Evolutionary conservation across 2,113 vertebrate genomes (phyloP).

Genomic region (Hippocampus zosterae): DNA sequence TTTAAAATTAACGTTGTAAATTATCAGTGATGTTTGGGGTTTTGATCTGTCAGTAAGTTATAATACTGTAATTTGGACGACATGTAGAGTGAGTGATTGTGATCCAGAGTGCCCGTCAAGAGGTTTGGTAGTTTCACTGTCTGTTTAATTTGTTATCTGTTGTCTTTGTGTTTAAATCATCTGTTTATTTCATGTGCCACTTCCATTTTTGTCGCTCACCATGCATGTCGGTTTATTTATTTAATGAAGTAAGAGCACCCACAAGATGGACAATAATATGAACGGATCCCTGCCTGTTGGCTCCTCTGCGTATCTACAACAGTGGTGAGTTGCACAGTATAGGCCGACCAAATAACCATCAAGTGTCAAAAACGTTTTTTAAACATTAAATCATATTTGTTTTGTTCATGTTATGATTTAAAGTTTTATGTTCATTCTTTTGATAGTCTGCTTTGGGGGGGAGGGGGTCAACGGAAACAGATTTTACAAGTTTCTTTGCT

Average conservation of each 20-base stretch:
- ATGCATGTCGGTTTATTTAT: slow-evolving; percentile 62
- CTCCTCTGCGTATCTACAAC: slow-evolving; percentile 74
- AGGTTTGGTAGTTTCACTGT: neutral
- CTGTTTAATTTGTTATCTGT: slow-evolving; percentile 4
- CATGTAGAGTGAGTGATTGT: neutral
- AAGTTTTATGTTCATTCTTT: neutral
- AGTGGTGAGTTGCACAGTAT: slow-evolving; percentile 72
- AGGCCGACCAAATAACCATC: slow-evolving; percentile 32
- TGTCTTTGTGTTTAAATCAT: slow-evolving; percentile 6
- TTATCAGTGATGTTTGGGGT: neutral
- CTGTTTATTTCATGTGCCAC: slow-evolving; percentile 14
- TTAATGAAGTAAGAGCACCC: slow-evolving; percentile 58
- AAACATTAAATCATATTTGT: neutral
- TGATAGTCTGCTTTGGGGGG: neutral
- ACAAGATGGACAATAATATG: slow-evolving; percentile 75
- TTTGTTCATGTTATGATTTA: neutral
- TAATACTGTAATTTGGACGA: neutral
- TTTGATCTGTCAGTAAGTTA: neutral
- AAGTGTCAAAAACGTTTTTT: slow-evolving; percentile 39
- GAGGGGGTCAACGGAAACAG: neutral
- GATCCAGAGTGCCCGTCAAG: neutral
- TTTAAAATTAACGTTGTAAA: too few relatives aligned
- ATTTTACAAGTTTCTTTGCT: neutral
- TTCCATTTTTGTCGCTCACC: slow-evolving; percentile 36
- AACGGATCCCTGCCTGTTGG: slow-evolving; percentile 73